A percentile compares a stretch with the other conserved stretches of the same genome.
These are phyloP conservation scores for Meteorus colon DNA, from an alignment of 2,888 invertebrate species.

Conservation along the genomic window DNA sequence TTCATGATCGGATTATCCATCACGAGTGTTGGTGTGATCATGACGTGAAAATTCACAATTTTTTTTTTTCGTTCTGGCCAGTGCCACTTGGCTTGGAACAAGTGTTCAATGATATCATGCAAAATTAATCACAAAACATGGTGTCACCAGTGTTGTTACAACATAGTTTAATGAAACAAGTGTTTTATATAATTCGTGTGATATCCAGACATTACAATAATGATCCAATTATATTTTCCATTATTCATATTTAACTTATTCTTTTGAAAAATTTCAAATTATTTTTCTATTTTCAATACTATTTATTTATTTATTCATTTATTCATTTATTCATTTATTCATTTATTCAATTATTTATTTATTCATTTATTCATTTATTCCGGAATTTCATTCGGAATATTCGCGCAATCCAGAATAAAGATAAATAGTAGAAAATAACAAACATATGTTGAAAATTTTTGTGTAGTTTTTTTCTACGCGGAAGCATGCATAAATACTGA, in stretches of 20 bases:
- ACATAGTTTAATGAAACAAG: conserved; percentile 14
- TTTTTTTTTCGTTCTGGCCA: neutral
- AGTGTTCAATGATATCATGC: neutral
- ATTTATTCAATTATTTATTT: neutral
- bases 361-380: neutral
- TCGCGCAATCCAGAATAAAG: neutral
- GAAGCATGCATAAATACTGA: no score
- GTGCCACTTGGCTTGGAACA: conserved; percentile 4
- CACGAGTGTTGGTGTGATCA: conserved; percentile 6
- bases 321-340: neutral
- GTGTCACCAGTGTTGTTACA: neutral
- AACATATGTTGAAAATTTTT: neutral
- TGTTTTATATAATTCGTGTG: neutral
- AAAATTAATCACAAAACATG: neutral
- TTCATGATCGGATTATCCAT: neutral
- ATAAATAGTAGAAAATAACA: neutral
- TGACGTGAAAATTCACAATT: neutral
- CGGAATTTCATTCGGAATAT: no score
- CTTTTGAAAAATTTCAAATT: neutral
- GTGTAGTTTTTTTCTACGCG: no score
- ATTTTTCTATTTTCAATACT: neutral
- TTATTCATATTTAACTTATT: neutral
- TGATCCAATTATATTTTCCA: neutral
- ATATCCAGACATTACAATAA: neutral
- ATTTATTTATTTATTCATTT: neutral